Conservation (phyloP, 1,140 invertebrate genomes). For the Microplitis mediator region DNA sequence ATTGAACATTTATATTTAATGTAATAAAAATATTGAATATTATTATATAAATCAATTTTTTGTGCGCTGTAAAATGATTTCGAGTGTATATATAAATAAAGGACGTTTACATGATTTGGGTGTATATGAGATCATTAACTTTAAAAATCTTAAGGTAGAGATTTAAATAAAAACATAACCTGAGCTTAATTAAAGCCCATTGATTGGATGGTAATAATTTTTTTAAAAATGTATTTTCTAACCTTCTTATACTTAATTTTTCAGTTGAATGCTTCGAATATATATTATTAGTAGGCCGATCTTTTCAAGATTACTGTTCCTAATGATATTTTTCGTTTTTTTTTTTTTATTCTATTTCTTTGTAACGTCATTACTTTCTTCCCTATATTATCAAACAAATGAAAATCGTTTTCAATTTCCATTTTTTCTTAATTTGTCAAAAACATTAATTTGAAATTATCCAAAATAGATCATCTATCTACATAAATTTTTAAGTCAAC, state of each 20-base stretch:
- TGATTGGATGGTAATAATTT: not conserved
- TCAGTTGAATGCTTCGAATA: not conserved
- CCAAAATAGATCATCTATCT: too few species aligned
- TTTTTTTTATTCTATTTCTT: constrained; percentile 16
- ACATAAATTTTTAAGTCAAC: too few species aligned
- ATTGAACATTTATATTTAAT: not conserved
- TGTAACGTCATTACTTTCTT: not conserved
- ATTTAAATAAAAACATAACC: too few species aligned
- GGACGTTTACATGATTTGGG: not conserved
- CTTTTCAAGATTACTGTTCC: not conserved
- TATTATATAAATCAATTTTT: not conserved
- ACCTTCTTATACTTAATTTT: not conserved
- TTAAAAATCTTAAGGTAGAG: too few species aligned
- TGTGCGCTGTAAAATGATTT: constrained; percentile 1
- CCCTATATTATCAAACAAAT: too few species aligned
- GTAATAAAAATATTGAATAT: not conserved
- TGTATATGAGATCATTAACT: not conserved
- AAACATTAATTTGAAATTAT: too few species aligned
- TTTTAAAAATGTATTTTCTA: not conserved
- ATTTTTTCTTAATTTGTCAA: too few species aligned
- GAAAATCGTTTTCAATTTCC: too few species aligned
- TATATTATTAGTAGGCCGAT: not conserved
- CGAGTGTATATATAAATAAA: not conserved
- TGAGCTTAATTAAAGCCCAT: not conserved
- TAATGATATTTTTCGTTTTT: constrained; percentile 24